Evolutionary conservation across 2,888 invertebrate species (phyloP).

Genomic region (Drosophila borealis): DNA sequence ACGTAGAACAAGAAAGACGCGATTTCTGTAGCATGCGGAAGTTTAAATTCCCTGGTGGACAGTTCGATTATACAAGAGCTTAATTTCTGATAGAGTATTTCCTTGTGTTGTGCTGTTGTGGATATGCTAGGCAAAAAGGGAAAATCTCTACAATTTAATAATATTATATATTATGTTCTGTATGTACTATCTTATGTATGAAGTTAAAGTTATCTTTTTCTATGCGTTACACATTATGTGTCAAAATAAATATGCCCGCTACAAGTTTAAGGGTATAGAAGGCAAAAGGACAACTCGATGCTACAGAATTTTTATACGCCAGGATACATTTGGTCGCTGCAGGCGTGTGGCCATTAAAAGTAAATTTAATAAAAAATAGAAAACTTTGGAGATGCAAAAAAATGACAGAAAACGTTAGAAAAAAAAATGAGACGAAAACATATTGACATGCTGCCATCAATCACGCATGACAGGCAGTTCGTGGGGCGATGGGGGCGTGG

Average conservation of each 20-base stretch:
- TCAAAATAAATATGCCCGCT: neutral
- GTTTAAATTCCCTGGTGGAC: too few relatives aligned
- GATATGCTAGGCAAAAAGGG: too few relatives aligned
- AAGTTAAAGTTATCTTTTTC: too few relatives aligned
- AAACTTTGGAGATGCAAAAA: constrained; percentile 16
- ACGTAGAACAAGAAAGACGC: too few relatives aligned
- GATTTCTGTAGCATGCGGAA: too few relatives aligned
- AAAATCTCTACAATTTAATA: too few relatives aligned
- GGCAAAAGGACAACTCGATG: constrained; percentile 2
- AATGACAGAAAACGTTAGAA: constrained; percentile 34
- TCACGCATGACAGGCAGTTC: constrained; percentile 66
- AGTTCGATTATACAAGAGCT: too few relatives aligned
- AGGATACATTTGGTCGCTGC: constrained; percentile 35
- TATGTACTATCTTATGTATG: too few relatives aligned
- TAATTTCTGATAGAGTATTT: too few relatives aligned
- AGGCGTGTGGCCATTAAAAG: constrained; percentile 61
- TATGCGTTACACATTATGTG: too few relatives aligned
- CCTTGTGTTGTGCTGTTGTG: too few relatives aligned
- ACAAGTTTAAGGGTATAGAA: constrained; percentile 1
- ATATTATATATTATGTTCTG: too few relatives aligned
- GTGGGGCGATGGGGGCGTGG: constrained; percentile 20
- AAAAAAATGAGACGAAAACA: constrained; percentile 36
- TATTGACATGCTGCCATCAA: constrained; percentile 76
- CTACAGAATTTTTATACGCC: constrained; percentile 16
- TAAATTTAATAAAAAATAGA: constrained; percentile 65